Percentiles rank a stretch among this genome's conserved stretches.
phyloP scores from a whole-genome alignment of 2,797 vertebrate species.

The Chromis chromis region DNA sequence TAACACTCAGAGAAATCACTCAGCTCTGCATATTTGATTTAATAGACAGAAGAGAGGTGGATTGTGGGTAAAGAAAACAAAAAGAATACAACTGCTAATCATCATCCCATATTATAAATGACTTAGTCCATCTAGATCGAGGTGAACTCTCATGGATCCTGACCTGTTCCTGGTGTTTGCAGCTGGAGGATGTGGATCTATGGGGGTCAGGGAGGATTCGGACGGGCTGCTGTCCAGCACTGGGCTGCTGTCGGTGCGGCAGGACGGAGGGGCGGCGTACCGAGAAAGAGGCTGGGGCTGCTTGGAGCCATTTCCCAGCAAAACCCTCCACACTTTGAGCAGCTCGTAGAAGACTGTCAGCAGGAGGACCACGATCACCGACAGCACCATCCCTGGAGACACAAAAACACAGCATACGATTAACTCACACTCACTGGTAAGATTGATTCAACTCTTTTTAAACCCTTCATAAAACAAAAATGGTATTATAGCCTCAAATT shows the following conservation, averaged over 20 bases:
- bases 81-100: not conserved
- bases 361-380: slow-evolving; percentile 89
- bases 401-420: too few species aligned
- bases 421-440: too few species aligned
- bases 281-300: slow-evolving; percentile 20
- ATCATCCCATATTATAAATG: not conserved
- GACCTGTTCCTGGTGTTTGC: slow-evolving; percentile 64
- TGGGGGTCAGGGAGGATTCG: slow-evolving; percentile 73
- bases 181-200: not conserved
- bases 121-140: not conserved
- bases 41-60: not conserved
- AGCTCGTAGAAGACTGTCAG: slow-evolving; percentile 90
- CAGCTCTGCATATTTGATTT: not conserved
- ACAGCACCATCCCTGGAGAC: slow-evolving; percentile 89
- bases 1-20: too few species aligned
- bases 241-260: slow-evolving; percentile 31
- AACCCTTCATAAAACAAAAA: not conserved
- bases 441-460: too few species aligned
- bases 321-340: slow-evolving; percentile 89
- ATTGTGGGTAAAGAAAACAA: not conserved
- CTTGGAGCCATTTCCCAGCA: slow-evolving; percentile 72
- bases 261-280: slow-evolving; percentile 22
- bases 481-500: not conserved
- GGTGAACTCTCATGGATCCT: not conserved
- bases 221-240: slow-evolving; percentile 65